Percentiles rank a stretch among this genome's conserved stretches.
Evolutionary conservation across 2,797 vertebrate genomes (phyloP).

Genomic region (Bryconaethiops microstoma): DNA sequence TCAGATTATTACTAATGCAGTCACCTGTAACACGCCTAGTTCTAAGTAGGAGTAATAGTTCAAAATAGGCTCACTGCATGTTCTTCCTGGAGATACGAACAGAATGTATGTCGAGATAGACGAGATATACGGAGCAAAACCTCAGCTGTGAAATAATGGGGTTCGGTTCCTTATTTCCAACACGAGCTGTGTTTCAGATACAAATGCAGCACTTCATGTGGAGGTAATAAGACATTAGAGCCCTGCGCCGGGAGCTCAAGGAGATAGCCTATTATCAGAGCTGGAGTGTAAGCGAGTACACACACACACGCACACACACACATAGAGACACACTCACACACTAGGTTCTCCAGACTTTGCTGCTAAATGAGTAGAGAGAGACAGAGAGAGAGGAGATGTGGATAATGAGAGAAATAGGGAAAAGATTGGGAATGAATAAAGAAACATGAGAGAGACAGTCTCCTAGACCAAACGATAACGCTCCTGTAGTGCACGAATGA

Average conservation of each 20-base stretch:
- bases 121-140: not conserved
- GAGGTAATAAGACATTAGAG: conserved; percentile 53
- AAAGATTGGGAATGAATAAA: conserved; percentile 10
- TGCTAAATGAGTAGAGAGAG: conserved; percentile 15
- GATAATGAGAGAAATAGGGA: conserved; percentile 33
- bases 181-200: conserved; percentile 22
- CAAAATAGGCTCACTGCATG: not conserved
- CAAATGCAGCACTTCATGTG: conserved; percentile 45
- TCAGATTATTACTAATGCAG: not conserved
- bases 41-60: not conserved
- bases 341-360: conserved; percentile 11
- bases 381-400: not conserved
- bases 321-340: conserved; percentile 29
- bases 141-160: conserved; percentile 32
- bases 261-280: conserved; percentile 52
- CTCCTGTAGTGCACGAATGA: conserved; percentile 39
- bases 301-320: conserved; percentile 29
- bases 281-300: conserved; percentile 4
- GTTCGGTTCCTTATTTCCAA: conserved; percentile 45
- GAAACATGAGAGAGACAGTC: not conserved
- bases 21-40: not conserved
- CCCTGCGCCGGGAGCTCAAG: conserved; percentile 42
- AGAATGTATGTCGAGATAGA: not conserved
- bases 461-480: conserved; percentile 43
- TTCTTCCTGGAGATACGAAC: not conserved